Percentiles rank a stretch among this genome's conserved stretches.
Evolutionary conservation across 2,113 vertebrate genomes (phyloP).

Genomic region (Upupa epops): DNA sequence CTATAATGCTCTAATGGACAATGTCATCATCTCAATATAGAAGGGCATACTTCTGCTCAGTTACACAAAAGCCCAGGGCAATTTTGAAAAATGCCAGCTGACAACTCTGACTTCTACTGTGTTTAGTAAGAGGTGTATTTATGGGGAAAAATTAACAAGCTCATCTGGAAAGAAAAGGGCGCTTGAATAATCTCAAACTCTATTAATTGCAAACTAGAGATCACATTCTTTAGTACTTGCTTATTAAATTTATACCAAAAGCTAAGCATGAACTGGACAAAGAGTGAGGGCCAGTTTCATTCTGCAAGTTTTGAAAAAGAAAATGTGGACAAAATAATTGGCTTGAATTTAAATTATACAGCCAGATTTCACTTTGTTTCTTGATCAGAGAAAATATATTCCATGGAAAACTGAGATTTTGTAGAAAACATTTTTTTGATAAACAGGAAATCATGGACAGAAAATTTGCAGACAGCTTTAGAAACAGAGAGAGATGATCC

Average conservation of each 20-base stretch:
- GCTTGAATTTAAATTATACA: background rate
- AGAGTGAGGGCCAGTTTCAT: background rate
- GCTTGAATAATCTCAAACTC: background rate
- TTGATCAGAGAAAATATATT: background rate
- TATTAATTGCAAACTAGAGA: background rate
- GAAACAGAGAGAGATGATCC: background rate
- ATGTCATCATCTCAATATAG: background rate
- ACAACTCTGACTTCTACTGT: background rate
- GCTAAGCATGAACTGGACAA: background rate
- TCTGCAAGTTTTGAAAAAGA: background rate
- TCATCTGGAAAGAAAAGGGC: background rate
- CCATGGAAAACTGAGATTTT: background rate
- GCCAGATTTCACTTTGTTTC: background rate
- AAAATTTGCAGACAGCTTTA: background rate
- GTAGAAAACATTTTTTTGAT: background rate
- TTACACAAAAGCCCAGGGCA: background rate
- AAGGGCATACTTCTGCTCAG: background rate
- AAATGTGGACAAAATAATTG: background rate
- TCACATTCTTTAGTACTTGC: background rate
- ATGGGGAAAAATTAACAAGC: background rate
- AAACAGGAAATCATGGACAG: background rate
- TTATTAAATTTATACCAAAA: background rate
- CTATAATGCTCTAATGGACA: background rate
- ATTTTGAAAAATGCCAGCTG: background rate
- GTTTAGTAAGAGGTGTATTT: background rate